Conservation (phyloP, 2,113 vertebrate genomes). For the Sprattus sprattus region DNA sequence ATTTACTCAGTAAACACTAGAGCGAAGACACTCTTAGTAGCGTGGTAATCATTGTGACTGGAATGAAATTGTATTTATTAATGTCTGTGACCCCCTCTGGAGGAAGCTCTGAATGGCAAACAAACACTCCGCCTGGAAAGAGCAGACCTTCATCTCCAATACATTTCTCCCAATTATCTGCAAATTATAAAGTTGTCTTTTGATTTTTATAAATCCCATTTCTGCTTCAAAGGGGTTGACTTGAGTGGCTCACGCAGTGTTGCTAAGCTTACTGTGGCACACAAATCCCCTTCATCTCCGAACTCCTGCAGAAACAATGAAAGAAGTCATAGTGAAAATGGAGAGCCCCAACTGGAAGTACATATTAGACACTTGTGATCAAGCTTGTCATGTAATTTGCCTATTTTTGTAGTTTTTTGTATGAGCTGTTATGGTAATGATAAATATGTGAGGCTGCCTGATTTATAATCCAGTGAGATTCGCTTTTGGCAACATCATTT, state of each 20-base stretch:
- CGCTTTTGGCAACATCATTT: neutral
- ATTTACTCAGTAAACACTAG: constrained; percentile 22
- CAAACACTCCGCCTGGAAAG: neutral
- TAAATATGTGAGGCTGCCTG: neutral
- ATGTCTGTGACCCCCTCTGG: constrained; percentile 15
- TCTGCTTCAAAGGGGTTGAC: neutral
- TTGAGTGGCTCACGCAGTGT: neutral
- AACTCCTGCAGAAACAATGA: neutral
- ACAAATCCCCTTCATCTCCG: neutral
- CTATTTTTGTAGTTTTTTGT: neutral
- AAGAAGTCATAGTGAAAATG: neutral
- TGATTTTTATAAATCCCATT: neutral
- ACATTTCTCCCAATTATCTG: neutral
- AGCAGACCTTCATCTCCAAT: neutral
- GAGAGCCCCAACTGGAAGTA: neutral
- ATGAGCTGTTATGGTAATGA: neutral
- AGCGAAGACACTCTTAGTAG: constrained; percentile 35
- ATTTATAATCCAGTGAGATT: neutral
- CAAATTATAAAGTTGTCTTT: neutral
- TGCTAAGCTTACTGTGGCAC: neutral
- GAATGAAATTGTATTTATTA: constrained; percentile 48
- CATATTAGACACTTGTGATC: neutral
- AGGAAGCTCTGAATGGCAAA: constrained; percentile 12
- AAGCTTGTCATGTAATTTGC: neutral
- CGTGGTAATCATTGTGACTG: constrained; percentile 43